Evolutionary conservation across 2,113 vertebrate genomes (phyloP), one percentile per base, ranked within the genome.

Genomic region (Protobothrops mucrosquamatus): DNA sequence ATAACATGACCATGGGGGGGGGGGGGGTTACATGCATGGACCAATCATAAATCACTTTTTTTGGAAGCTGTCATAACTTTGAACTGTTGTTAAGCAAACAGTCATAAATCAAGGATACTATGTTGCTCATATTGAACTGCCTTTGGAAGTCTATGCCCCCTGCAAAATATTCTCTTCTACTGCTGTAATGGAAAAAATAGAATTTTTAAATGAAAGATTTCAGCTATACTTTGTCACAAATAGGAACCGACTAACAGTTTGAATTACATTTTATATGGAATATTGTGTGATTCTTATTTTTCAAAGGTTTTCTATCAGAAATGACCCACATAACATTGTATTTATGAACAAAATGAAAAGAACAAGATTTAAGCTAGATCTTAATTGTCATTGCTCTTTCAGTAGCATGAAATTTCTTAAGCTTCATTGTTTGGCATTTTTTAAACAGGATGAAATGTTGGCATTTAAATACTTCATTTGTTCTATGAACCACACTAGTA

Each of bases 401-500:
- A 7, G 0, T 52, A 7, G 34, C 0, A 34, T 88, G 39, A 51
- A 92, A 92, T 57, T 15, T 39, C 0, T 93, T 96, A 93, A 95
- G n/a, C 29, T 91, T 85, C 81, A 92, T 93, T 89, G 43, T 95
- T 94, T 26, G 74, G 26, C 85, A 93, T 46, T 69, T 94, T 85
- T 91, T 93, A 94, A 57, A 8, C 26, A 59, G 81, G 91, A 88
- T 92, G 43, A 90, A 96, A 43, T 94, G 91, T 52, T 94, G 94
- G 91, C 14, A 87, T 96, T 91, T 94, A 18, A 12, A 93, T 94
- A 1, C 1, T 69, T 46, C 88, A 93, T 95, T 96, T 95, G 81
- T 94, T 94, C 15, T 95, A 3, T 69, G 20, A 94, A 94, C 51
- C 93, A 89, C 92, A 93, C 87, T 91, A 91, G 24, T 94, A 93